Conservation (phyloP, 2,797 vertebrate genomes). For the Chiloscyllium punctatum region DNA sequence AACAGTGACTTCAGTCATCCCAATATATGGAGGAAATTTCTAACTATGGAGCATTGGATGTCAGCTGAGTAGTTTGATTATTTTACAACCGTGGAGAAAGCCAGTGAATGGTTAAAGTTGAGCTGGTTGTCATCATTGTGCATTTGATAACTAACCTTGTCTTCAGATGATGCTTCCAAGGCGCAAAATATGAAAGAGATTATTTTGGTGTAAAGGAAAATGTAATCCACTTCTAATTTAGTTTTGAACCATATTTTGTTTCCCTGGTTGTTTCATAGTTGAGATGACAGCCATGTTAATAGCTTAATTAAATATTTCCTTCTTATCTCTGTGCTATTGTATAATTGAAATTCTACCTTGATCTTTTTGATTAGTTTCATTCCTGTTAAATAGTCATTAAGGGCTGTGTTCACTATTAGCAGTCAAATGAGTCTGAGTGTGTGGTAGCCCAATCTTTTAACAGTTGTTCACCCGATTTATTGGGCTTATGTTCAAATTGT, state of each 20-base stretch:
- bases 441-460: neutral
- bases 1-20: too few relatives aligned
- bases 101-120: neutral
- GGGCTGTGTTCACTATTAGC: neutral
- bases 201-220: neutral
- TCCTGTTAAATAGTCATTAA: neutral
- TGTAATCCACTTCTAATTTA: neutral
- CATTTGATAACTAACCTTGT: neutral
- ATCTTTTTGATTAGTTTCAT: conserved; percentile 16
- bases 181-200: neutral
- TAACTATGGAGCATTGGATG: too few relatives aligned
- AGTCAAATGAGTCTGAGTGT: neutral
- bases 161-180: neutral
- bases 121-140: neutral
- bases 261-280: neutral
- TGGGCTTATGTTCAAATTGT: neutral
- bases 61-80: too few relatives aligned
- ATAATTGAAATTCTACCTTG: neutral
- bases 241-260: neutral
- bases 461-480: neutral
- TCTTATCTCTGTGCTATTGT: neutral
- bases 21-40: too few relatives aligned
- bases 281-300: too few relatives aligned
- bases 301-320: neutral
- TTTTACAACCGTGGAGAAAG: too few relatives aligned